phyloP scores from a whole-genome alignment of 2,113 vertebrate species.

The Ceyx margarethae region DNA sequence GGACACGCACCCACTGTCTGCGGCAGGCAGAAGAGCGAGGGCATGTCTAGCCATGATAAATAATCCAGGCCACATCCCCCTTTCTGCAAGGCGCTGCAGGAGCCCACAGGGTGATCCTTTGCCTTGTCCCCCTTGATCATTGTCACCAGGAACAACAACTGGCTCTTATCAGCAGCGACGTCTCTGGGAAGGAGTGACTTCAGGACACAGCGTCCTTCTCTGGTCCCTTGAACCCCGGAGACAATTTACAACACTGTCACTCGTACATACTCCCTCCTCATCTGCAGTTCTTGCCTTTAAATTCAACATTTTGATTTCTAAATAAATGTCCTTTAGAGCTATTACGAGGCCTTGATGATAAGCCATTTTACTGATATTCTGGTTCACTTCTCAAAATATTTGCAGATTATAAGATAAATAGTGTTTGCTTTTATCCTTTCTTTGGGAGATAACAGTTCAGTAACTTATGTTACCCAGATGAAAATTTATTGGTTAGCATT shows the following conservation, averaged over 20 bases:
- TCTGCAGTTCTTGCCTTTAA: neutral
- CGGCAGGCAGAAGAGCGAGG: neutral
- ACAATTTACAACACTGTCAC: slow-evolving; percentile 29
- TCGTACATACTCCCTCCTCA: neutral
- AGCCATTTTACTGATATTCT: slow-evolving; percentile 9
- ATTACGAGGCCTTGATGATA: neutral
- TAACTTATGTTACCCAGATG: neutral
- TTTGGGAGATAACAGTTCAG: neutral
- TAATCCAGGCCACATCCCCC: neutral
- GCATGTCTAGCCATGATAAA: neutral
- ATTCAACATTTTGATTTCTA: slow-evolving; percentile 9
- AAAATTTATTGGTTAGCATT: neutral
- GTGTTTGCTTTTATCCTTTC: slow-evolving; percentile 27
- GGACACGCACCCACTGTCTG: neutral
- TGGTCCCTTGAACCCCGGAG: slow-evolving; percentile 27
- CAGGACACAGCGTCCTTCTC: slow-evolving; percentile 58
- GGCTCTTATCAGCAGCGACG: slow-evolving; percentile 35
- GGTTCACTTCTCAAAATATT: slow-evolving; percentile 26
- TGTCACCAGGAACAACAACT: slow-evolving; percentile 33
- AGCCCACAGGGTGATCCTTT: slow-evolving; percentile 15
- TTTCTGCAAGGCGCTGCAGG: neutral
- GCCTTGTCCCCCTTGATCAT: slow-evolving; percentile 44
- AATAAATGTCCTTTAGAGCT: slow-evolving; percentile 17
- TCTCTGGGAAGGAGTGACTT: slow-evolving; percentile 47
- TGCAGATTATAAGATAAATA: slow-evolving; percentile 37